Base-by-base conservation (phyloP, 1,140 invertebrate genomes). In the Drosophila kohkoa region DNA sequence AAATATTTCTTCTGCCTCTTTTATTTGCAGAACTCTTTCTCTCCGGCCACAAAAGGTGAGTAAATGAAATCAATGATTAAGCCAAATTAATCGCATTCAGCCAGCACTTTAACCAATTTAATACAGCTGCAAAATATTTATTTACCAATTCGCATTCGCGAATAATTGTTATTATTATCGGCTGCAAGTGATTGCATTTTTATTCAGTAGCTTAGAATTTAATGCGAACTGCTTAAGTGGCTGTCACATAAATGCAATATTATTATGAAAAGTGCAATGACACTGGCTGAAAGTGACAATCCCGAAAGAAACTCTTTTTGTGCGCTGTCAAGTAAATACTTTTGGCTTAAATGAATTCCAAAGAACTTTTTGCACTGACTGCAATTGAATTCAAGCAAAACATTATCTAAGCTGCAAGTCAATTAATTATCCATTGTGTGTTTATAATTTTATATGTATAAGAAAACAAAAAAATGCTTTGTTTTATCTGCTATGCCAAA, bases 31-130 rank as follows among this genome's bases (percentile, higher is more conserved):
- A 13, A 15, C 15, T 30, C 20, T 30, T 5, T 13, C 25, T 13
- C 20, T 52, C 54, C 10, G 10, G 5, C 2, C 13, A 54, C 15
- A 46, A 38, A 35, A 71, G 68, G 68, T 71, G 60, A 71, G 68
- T 64, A 28, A 38, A 52, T 45, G 20, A 35, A 59, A 59, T 59
- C n/a, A 59, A 46, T 59, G 5, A 35, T 57, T 57, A 57, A 20
- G 35, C 35, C 16, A 8, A 57, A 41, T 54, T 54, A 54, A 54
- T 54, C 51, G 35, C 13, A 20, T 4, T 5, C 54, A 35, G 52
- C 30, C 11, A 15, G 6, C 32, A 35, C 32, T 15, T 59, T 15
- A 41, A 41, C 25, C 35, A 41, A 38, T 55, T 55, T 13, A 55
- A 55, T 51, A 7, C 49, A 30, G 20, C 10, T 28, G 20, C 25